A percentile compares a stretch with the other conserved stretches of the same genome.
Evolutionary conservation across 2,113 vertebrate genomes (phyloP).

Genomic region (Chunga burmeisteri): DNA sequence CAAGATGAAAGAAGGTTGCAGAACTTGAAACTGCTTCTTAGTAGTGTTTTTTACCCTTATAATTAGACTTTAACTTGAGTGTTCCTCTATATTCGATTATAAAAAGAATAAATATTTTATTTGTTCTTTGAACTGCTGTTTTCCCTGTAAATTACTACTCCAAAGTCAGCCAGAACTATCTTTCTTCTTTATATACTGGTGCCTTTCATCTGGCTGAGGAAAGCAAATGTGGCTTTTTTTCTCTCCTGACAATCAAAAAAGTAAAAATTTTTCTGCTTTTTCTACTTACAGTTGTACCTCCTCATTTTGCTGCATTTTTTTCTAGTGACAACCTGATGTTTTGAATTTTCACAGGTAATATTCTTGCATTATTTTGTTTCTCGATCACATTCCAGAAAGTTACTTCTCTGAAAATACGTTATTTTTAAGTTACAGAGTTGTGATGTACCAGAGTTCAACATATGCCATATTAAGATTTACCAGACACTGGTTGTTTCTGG

Average conservation of each 20-base stretch:
- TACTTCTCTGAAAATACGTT: neutral
- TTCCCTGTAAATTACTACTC: constrained; percentile 24
- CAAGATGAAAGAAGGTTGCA: neutral
- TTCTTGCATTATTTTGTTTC: neutral
- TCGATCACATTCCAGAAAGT: neutral
- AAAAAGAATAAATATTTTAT: constrained; percentile 29
- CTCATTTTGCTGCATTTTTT: neutral
- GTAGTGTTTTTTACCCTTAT: neutral
- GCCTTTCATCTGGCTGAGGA: constrained; percentile 26
- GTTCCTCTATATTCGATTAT: constrained; percentile 4
- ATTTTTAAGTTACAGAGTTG: neutral
- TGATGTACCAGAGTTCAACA: neutral
- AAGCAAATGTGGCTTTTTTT: neutral
- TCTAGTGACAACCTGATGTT: neutral
- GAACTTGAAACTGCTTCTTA: neutral
- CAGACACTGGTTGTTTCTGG: neutral
- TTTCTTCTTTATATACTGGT: neutral
- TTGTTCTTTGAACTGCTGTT: constrained; percentile 45
- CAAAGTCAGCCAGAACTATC: neutral
- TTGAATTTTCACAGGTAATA: neutral
- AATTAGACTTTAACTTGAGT: neutral
- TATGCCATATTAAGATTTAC: neutral
- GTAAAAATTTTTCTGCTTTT: neutral
- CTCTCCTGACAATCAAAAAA: neutral
- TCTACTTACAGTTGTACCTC: neutral